Percentiles rank a stretch among this genome's conserved stretches.
Conservation (phyloP, 2,113 vertebrate species). For the Rattus rattus region DNA sequence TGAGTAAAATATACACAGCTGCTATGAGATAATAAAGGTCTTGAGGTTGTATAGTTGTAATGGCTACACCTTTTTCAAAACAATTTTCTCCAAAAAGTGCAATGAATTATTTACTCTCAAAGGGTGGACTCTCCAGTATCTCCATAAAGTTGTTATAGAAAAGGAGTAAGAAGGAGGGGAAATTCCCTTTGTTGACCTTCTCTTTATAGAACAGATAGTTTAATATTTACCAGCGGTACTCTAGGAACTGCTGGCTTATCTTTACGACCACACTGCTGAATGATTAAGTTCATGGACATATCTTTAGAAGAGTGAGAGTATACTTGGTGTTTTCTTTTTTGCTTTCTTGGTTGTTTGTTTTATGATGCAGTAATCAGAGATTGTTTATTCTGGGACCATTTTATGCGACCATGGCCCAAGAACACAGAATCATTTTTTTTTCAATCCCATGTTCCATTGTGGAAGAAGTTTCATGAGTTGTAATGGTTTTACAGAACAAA, state of each 20-base stretch:
- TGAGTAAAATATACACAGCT: neutral
- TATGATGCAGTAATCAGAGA: neutral
- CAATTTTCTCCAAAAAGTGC: neutral
- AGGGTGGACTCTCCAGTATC: neutral
- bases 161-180: fast-evolving
- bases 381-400: neutral
- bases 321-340: neutral
- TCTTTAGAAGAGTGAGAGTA: neutral
- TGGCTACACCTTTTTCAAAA: neutral
- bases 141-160: neutral
- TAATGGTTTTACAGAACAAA: neutral
- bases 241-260: neutral
- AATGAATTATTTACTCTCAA: neutral
- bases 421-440: neutral
- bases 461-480: neutral
- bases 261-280: neutral
- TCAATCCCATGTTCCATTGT: neutral
- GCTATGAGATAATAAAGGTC: neutral
- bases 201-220: neutral
- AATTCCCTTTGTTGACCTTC: neutral
- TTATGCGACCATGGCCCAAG: neutral
- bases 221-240: neutral
- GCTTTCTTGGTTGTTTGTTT: neutral
- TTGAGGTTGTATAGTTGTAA: neutral
- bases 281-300: neutral